Conservation (phyloP, 1,140 invertebrate genomes). For the Babylonia areolata region DNA sequence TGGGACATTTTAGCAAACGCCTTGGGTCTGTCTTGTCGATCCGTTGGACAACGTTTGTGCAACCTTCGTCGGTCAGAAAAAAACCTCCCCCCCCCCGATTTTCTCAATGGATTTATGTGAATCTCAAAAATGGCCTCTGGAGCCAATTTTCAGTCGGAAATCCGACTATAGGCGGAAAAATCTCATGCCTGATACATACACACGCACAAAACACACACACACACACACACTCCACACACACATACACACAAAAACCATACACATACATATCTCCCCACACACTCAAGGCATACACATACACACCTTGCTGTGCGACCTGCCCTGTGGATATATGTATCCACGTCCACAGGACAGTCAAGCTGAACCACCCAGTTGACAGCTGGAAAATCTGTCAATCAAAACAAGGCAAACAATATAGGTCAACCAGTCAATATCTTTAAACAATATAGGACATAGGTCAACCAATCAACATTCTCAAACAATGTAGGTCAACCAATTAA, state of each 20-base stretch:
- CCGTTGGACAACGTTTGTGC: no score
- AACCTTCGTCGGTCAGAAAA: no score
- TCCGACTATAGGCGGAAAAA: no score
- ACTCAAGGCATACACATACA: slow-evolving; percentile 24
- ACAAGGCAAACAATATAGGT: no score
- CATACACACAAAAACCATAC: slow-evolving; percentile 18
- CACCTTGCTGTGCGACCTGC: slow-evolving; percentile 92
- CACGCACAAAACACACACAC: not conserved
- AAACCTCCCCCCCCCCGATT: no score
- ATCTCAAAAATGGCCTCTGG: no score
- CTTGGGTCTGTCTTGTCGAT: no score
- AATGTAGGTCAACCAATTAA: not conserved
- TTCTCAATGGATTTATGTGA: no score
- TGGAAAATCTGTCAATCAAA: slow-evolving; percentile 87
- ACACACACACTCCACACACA: slow-evolving; percentile 3
- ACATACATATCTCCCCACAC: slow-evolving; percentile 54
- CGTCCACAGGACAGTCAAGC: slow-evolving; percentile 97
- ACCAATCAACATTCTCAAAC: not conserved
- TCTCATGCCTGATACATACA: not conserved
- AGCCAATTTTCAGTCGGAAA: no score
- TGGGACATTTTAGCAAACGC: no score
- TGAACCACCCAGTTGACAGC: slow-evolving; percentile 98
- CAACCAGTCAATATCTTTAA: no score
- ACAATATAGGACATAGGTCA: no score
- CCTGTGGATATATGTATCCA: slow-evolving; percentile 96